Percentiles rank a stretch among this genome's conserved stretches.
These are phyloP conservation scores for Pipa parva DNA, from an alignment of 2,113 vertebrate genomes.

Conservation along the genomic window DNA sequence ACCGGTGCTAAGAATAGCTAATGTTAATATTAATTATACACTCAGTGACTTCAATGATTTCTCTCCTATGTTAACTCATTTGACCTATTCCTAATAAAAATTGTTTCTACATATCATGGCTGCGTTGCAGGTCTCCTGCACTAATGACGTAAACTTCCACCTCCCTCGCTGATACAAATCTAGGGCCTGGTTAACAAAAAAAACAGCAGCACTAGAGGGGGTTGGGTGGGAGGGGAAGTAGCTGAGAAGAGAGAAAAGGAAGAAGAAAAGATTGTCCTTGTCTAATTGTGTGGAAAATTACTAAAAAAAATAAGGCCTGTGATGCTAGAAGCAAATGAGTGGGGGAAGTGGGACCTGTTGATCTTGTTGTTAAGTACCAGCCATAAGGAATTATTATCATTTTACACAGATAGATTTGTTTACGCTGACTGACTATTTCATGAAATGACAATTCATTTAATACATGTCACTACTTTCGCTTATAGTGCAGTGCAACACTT, in stretches of 20 bases:
- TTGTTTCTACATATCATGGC: no score
- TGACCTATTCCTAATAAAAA: no score
- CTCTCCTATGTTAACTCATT: no score
- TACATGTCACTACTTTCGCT: no score
- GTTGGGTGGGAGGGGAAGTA: background rate
- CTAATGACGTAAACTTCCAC: background rate
- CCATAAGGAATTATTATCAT: background rate
- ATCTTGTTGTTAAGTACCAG: background rate
- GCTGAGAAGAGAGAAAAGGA: background rate
- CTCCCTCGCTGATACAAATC: background rate
- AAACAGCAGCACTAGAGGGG: background rate
- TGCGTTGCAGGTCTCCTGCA: no score
- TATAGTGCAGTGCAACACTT: no score
- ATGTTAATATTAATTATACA: no score
- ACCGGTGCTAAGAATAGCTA: no score
- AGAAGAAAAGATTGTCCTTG: background rate
- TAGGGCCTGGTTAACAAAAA: background rate
- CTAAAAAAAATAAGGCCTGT: background rate
- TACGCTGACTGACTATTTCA: no score
- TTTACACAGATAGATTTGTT: no score
- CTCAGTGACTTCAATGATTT: no score
- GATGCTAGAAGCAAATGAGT: background rate
- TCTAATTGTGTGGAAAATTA: background rate
- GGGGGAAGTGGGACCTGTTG: background rate
- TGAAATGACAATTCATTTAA: no score